These are phyloP conservation scores for Linhomoeus sp. DNA, from an alignment of 2,888 invertebrate genomes.

Conservation along the genomic window DNA sequence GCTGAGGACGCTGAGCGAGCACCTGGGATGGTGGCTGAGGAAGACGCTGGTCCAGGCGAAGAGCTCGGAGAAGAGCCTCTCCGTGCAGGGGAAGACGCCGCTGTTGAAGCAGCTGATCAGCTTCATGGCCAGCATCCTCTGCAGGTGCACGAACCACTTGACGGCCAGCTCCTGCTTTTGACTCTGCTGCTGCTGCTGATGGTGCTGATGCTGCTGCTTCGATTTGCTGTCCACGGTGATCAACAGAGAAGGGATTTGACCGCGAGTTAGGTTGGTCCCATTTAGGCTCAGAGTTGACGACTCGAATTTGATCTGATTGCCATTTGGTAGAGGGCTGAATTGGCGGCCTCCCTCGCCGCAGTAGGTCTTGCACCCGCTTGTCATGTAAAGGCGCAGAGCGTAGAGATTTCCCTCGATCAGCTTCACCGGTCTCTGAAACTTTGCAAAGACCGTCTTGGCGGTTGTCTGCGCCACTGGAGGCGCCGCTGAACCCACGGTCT, in stretches of 20 bases:
- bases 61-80: constrained; percentile 10
- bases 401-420: constrained; percentile 42
- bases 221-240: not conserved
- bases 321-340: constrained; percentile 73
- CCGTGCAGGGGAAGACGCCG: not conserved
- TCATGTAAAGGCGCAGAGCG: constrained; percentile 51
- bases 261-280: constrained; percentile 80
- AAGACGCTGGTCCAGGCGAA: constrained; percentile 17
- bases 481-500: constrained; percentile 33
- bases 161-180: not conserved
- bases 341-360: constrained; percentile 81
- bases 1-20: constrained; percentile 1
- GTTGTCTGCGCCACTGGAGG: constrained; percentile 46
- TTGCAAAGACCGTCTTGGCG: constrained; percentile 44
- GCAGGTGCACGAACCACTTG: constrained; percentile 8
- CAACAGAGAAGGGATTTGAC: constrained; percentile 73
- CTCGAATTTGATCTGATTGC: constrained; percentile 67
- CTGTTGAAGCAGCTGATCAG: constrained; percentile 6
- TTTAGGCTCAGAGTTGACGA: constrained; percentile 81
- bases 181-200: not conserved
- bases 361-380: constrained; percentile 55
- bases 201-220: not conserved
- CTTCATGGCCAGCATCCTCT: constrained; percentile 15
- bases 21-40: constrained; percentile 10
- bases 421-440: constrained; percentile 60